A percentile compares a stretch with the other conserved stretches of the same genome.
Evolutionary conservation across 2,888 invertebrate genomes (phyloP).

Genomic region (Patella depressa): DNA sequence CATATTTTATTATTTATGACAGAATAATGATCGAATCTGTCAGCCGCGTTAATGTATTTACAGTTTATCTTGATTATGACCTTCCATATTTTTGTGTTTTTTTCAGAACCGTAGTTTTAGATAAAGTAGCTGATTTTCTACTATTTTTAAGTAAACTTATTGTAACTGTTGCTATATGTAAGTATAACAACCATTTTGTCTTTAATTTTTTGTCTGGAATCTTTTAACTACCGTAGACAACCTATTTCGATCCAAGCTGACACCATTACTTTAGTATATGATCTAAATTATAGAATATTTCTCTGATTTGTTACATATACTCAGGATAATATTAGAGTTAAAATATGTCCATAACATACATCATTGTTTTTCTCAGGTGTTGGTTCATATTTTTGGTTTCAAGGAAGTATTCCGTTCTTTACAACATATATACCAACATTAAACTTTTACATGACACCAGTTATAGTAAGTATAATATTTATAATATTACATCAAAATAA

Average conservation of each 20-base stretch:
- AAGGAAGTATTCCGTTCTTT: slow-evolving; percentile 68
- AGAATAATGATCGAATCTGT: too few species aligned
- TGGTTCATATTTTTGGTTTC: slow-evolving; percentile 82
- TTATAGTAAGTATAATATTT: slow-evolving; percentile 74
- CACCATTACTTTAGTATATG: too few species aligned
- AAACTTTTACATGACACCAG: slow-evolving; percentile 86
- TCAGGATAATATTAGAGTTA: too few species aligned
- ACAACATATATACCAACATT: slow-evolving; percentile 72
- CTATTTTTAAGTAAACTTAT: slow-evolving; percentile 91
- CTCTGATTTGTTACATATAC: too few species aligned
- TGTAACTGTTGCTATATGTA: slow-evolving; percentile 84
- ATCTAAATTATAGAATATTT: too few species aligned
- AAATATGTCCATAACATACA: too few species aligned
- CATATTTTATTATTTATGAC: too few species aligned
- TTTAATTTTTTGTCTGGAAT: too few species aligned
- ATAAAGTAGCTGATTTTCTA: slow-evolving; percentile 85
- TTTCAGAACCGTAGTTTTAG: slow-evolving; percentile 73
- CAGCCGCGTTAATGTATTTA: too few species aligned
- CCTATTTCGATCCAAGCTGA: too few species aligned
- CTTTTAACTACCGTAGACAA: too few species aligned
- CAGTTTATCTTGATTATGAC: neutral
- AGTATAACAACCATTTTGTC: slow-evolving; percentile 33
- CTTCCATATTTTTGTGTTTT: neutral
- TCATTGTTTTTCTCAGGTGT: slow-evolving; percentile 67
- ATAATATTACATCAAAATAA: neutral